Conservation (phyloP, 2,797 vertebrate species). For the Lepilemur septentrionalis region DNA sequence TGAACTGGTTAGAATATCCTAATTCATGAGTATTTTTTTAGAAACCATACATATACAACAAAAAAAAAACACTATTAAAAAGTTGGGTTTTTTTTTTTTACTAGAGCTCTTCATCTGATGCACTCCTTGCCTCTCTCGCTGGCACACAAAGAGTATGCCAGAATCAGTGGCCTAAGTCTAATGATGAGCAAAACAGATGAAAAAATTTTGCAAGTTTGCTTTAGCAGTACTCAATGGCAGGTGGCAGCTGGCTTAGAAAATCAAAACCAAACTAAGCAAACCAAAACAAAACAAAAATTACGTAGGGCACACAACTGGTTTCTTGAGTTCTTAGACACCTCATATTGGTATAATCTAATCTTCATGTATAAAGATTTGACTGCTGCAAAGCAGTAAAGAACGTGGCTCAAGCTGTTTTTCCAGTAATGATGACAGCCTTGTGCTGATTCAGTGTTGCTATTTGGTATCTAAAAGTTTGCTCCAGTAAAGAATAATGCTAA, state of each 20-base stretch:
- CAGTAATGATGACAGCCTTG: neutral
- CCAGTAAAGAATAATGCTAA: conserved; percentile 46
- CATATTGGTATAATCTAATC: neutral
- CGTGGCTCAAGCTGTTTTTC: neutral
- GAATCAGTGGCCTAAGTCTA: neutral
- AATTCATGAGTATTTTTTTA: neutral
- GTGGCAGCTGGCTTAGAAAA: neutral
- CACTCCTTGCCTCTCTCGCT: neutral
- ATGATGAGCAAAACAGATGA: neutral
- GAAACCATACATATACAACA: neutral
- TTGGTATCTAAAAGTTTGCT: neutral
- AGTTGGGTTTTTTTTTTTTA: neutral
- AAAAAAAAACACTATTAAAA: conserved; percentile 9
- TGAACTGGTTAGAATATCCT: neutral
- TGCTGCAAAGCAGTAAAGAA: conserved; percentile 8
- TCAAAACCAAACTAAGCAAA: conserved; percentile 39
- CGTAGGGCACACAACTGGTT: neutral
- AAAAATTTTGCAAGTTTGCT: conserved; percentile 26
- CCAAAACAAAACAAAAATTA: conserved; percentile 29
- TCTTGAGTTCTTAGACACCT: neutral
- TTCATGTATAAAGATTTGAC: neutral
- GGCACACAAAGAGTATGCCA: neutral
- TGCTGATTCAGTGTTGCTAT: neutral
- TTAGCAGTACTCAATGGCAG: neutral
- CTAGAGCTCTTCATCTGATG: neutral